phyloP scores from a whole-genome alignment of 2,888 invertebrate genomes.

The Homarus gammarus region DNA sequence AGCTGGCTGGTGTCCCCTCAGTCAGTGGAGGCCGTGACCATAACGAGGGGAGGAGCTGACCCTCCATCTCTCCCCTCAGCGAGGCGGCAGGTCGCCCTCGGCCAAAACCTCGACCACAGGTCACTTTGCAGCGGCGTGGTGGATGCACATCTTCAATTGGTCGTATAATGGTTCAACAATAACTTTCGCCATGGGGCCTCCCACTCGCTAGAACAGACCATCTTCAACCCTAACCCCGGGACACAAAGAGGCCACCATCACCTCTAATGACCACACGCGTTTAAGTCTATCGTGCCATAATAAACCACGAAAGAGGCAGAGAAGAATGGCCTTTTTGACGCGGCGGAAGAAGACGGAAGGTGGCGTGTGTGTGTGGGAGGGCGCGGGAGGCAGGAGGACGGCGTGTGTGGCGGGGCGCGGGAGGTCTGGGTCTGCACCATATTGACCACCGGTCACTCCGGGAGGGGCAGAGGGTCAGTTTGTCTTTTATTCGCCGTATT shows the following conservation, averaged over 20 bases:
- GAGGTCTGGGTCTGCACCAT: constrained; percentile 30
- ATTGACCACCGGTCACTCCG: constrained; percentile 58
- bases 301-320: background rate
- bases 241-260: background rate
- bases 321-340: background rate
- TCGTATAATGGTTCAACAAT: constrained; percentile 61
- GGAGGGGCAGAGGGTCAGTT: constrained; percentile 50
- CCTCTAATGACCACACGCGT: background rate
- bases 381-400: background rate
- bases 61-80: background rate
- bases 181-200: constrained; percentile 40
- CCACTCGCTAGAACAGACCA: background rate
- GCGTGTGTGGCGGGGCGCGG: background rate
- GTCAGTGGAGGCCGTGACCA: no score
- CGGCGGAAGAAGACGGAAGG: background rate
- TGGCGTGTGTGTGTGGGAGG: background rate
- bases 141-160: constrained; percentile 54
- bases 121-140: constrained; percentile 39
- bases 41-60: no score
- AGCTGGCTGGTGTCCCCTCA: background rate
- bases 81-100: background rate
- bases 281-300: background rate
- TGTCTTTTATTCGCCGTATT: constrained; percentile 62
- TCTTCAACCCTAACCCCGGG: background rate
- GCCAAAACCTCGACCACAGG: constrained; percentile 31